Percentiles rank a stretch among this genome's conserved stretches.
Evolutionary conservation across 2,888 invertebrate genomes (phyloP).

Genomic region (Scelioninae gen. 1): DNA sequence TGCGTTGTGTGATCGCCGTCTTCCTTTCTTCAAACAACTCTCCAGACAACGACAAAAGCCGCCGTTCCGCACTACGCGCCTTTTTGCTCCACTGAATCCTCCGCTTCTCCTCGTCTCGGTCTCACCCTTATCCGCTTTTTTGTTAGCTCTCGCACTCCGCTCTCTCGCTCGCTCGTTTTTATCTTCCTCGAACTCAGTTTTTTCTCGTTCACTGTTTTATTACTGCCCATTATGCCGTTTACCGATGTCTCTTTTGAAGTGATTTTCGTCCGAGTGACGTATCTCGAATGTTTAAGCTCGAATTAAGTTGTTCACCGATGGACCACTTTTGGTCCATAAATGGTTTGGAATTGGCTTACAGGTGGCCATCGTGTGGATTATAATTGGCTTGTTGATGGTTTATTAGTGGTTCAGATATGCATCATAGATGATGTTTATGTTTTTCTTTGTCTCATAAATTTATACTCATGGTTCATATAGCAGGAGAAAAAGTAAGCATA

Average conservation of each 20-base stretch:
- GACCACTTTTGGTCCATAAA: conserved; percentile 3
- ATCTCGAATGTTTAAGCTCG: not conserved
- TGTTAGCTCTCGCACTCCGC: conserved; percentile 14
- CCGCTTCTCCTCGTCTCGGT: conserved; percentile 10
- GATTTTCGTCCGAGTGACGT: conserved; percentile 9
- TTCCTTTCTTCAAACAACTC: conserved; percentile 78
- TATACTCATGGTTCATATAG: too few species aligned
- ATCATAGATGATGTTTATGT: too few species aligned
- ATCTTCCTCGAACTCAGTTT: conserved; percentile 36
- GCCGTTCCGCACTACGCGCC: conserved; percentile 63
- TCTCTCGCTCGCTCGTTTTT: conserved; percentile 12
- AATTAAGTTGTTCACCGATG: conserved; percentile 9
- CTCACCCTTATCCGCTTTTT: conserved; percentile 32
- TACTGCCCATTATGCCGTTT: conserved; percentile 34
- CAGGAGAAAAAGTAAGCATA: too few species aligned
- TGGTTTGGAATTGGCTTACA: not conserved
- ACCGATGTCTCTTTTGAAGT: conserved; percentile 31
- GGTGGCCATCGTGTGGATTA: too few species aligned
- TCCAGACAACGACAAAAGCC: conserved; percentile 66
- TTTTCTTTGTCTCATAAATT: too few species aligned
- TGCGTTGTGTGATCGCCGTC: conserved; percentile 80
- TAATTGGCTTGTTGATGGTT: too few species aligned
- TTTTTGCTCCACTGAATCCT: conserved; percentile 54
- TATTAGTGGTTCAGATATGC: too few species aligned
- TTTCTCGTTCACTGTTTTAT: conserved; percentile 50